Evolutionary conservation across 2,113 vertebrate genomes (phyloP), one percentile per base, ranked within the genome.

Genomic region (Nycticryphes semicollaris): DNA sequence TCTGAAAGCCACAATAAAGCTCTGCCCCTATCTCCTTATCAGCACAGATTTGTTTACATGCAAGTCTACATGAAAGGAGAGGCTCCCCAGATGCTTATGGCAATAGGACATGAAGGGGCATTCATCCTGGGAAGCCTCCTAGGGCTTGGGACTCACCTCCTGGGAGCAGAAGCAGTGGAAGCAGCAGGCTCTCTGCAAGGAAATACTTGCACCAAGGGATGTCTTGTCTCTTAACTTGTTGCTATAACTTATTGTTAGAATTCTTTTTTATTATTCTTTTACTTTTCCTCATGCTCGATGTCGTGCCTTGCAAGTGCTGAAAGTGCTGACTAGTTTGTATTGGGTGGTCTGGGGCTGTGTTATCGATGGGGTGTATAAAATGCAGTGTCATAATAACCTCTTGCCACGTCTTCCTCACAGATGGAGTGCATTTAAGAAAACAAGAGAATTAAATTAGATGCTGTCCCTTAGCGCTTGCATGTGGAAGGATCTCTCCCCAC

Each of bases 281-380:
- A 12, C 66, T 77, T 62, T 56, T 27, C 51, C 11, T 30, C 14
- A 2, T 57, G 54, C 37, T 28, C 7, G 2, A 30, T 14, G 56
- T 0, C 0, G 33, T 37, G 51, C n/a, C 24, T 73, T 56, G 48
- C 14, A 27, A 78, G 39, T 3, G 25, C 74, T 20, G 56, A 17
- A 85, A 45, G n/a, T n/a, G 53, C 75, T 75, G 89, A 39, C 51
- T 35, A 16, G 30, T 18, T 47, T 84, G n/a, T 37, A 13, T 11
- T 54, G 87, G 81, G 75, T 77, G 87, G 80, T 60, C 84, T 3
- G 1, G 69, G 69, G 39, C 10, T 3, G 50, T 1, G 6, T 16
- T 16, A 12, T 48, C 1, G 2, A 50, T 8, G 35, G 73, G 33
- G 50, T 10, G 37, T n/a, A n/a, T 10, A 11, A 43, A 33, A 64